Base-by-base conservation (phyloP, 2,888 invertebrate species). In the Temnothorax rugatulus region DNA sequence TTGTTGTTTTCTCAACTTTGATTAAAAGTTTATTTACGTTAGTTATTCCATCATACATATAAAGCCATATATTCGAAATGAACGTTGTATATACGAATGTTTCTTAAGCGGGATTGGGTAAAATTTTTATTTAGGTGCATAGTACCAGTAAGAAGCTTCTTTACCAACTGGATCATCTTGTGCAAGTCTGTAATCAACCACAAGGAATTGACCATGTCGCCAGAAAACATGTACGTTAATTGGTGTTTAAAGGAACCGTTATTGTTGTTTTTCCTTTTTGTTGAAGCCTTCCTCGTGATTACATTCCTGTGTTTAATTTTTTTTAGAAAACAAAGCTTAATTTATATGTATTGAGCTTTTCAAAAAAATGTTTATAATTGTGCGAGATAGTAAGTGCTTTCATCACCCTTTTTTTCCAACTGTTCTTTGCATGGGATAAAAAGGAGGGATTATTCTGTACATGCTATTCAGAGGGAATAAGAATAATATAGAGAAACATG, bases 61-160 rank as follows among this genome's bases (percentile, higher is more conserved):
- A 57, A 18, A 57, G 5, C 25, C 18, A 73, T 41, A 38, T 21
- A 73, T 41, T 54, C 15, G 5, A 41, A 21, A 41, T 18, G 18
- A 57, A 41, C 11, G 11, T 38, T 66, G 52, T 77, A 18, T 41
- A 83, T 74, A 83, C 21, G 41, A 74, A 38, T 71, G 21, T 84
- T 84, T 81, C 77, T 81, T 74, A 87, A 86, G 89, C 84, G 88
- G 90, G 89, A 88, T 89, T 92, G 93, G 93, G 88, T 92, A 84
- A 86, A 91, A 83, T 84, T 89, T 74, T 91, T 94, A 92, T 95
- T 93, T 94, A 98, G 98, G 98, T 98, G 93, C 99, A 99, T 96
- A 98, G 98, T 93, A 99, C 98, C 92, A 98, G 98, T 96, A 99
- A 99, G 96, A 99, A 99, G 96, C 96, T 99, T 94, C 97, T 99